phyloP scores from a whole-genome alignment of 2,113 vertebrate genomes.

The Ictidomys tridecemlineatus region DNA sequence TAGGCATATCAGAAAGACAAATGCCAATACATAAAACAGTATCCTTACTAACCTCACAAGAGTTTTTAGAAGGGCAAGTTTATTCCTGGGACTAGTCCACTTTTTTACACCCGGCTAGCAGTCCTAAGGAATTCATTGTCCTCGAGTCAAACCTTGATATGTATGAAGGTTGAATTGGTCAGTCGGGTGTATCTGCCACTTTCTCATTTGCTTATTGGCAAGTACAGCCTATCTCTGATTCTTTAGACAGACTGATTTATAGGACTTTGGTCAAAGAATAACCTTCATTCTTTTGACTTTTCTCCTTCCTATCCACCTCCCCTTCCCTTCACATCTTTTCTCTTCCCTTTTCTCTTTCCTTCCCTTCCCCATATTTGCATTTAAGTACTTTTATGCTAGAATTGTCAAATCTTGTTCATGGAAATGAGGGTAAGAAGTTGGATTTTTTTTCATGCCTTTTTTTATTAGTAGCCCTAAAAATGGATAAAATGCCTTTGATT shows the following conservation, averaged over 20 bases:
- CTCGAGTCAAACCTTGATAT: not conserved
- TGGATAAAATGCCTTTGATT: conserved; percentile 21
- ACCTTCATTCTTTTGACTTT: conserved; percentile 46
- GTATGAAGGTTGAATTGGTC: conserved; percentile 15
- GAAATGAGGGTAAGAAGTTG: not conserved
- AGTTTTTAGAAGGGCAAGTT: not conserved
- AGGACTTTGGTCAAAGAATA: not conserved
- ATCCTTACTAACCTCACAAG: not conserved
- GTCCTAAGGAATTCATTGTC: not conserved
- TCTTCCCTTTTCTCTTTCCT: not conserved
- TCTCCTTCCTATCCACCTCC: not conserved
- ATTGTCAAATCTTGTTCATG: not conserved
- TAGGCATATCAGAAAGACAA: not conserved
- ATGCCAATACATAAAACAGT: not conserved
- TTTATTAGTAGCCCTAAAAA: conserved; percentile 28
- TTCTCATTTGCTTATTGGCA: conserved; percentile 52
- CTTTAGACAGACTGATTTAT: conserved; percentile 21
- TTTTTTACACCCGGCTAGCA: not conserved
- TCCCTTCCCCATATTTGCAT: not conserved
- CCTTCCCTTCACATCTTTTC: not conserved
- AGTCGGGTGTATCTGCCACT: not conserved
- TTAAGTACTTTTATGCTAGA: conserved; percentile 25
- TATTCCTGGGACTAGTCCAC: not conserved
- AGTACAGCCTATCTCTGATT: conserved; percentile 9
- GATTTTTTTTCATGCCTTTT: not conserved